A percentile compares a stretch with the other conserved stretches of the same genome.
Evolutionary conservation across 2,888 invertebrate genomes (phyloP).

Genomic region (Callinectes sapidus): DNA sequence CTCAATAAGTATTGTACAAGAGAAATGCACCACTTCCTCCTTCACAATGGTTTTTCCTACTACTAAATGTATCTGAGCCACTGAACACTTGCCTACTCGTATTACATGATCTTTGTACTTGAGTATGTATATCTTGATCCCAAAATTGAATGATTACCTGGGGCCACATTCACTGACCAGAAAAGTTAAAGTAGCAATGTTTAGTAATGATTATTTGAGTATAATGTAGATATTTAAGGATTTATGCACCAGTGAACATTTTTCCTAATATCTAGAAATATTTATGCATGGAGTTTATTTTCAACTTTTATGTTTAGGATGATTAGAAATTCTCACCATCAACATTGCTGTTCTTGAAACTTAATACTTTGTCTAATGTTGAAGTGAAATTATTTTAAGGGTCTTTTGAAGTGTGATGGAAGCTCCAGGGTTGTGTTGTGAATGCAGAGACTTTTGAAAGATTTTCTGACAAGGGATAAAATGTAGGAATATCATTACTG

Average conservation of each 20-base stretch:
- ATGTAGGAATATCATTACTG: background rate
- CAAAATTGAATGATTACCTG: background rate
- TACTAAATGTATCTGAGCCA: background rate
- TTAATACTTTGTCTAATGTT: background rate
- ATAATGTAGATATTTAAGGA: background rate
- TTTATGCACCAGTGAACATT: constrained; percentile 27
- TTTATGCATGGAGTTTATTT: background rate
- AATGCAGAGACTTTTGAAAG: background rate
- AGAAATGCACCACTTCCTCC: background rate
- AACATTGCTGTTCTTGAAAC: background rate
- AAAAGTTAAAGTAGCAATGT: background rate
- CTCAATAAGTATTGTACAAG: background rate
- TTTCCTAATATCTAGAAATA: background rate
- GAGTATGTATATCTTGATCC: background rate
- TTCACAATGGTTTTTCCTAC: background rate
- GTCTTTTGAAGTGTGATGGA: background rate
- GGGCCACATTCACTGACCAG: background rate
- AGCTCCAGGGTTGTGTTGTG: background rate
- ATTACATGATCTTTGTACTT: background rate
- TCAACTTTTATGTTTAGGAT: background rate
- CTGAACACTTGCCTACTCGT: background rate
- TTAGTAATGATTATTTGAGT: background rate
- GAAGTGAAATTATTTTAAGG: background rate
- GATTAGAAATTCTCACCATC: background rate
- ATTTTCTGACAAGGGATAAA: background rate